Evolutionary conservation across 2,888 invertebrate genomes (phyloP).

Genomic region (Protonemura montana): DNA sequence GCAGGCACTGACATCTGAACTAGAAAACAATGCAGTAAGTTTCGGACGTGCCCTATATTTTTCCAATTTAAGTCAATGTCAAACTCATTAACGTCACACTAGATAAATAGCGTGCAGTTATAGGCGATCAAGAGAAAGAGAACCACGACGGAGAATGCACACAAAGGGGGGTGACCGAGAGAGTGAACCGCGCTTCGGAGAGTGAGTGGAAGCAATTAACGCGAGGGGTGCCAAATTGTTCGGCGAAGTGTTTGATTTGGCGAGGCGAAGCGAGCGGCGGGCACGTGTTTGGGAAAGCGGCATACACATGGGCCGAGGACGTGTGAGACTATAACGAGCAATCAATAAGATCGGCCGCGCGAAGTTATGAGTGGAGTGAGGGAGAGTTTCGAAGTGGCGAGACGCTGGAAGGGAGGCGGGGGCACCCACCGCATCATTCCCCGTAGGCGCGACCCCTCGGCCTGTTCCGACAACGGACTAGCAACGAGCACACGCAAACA

Average conservation of each 20-base stretch:
- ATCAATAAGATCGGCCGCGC: slow-evolving; percentile 17
- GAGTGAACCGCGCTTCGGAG: not conserved
- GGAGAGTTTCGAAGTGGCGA: not conserved
- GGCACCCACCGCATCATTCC: not conserved
- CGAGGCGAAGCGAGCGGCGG: not conserved
- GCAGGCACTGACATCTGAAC: no score
- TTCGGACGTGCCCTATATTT: not conserved
- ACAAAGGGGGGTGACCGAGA: not conserved
- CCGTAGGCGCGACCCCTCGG: not conserved
- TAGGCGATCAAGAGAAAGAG: not conserved
- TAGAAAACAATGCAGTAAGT: not conserved
- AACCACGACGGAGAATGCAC: not conserved
- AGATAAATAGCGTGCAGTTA: not conserved
- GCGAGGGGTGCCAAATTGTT: not conserved
- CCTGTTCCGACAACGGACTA: not conserved
- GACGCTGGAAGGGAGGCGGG: not conserved
- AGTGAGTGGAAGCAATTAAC: slow-evolving; percentile 2
- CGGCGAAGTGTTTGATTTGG: slow-evolving; percentile 1
- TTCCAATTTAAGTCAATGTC: slow-evolving; percentile 12
- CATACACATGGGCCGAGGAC: not conserved
- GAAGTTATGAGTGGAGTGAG: not conserved
- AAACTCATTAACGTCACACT: not conserved
- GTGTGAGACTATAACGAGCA: slow-evolving; percentile 9
- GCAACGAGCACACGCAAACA: not conserved
- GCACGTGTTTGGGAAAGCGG: not conserved